phyloP scores from a whole-genome alignment of 1,140 invertebrate genomes.

The Elysia chlorotica region DNA sequence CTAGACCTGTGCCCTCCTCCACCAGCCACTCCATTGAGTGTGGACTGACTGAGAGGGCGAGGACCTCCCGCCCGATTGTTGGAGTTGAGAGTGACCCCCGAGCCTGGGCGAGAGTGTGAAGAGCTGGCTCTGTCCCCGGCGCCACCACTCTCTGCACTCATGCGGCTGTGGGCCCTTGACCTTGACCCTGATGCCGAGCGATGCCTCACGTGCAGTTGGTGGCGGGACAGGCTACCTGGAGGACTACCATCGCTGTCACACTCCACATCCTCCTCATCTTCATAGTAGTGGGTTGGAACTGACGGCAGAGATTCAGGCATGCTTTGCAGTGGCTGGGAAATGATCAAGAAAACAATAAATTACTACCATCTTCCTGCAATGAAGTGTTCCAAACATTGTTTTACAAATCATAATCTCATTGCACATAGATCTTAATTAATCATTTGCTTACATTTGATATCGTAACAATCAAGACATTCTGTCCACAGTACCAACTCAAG shows the following conservation, averaged over 20 bases:
- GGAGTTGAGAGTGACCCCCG: slow-evolving; percentile 18
- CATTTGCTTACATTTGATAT: too few species aligned
- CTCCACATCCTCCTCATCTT: slow-evolving; percentile 41
- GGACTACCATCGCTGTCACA: slow-evolving; percentile 36
- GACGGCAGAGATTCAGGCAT: slow-evolving; percentile 46
- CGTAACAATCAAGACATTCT: too few species aligned
- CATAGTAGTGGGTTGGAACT: too few species aligned
- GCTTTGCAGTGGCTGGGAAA: slow-evolving; percentile 45
- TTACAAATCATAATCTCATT: too few species aligned
- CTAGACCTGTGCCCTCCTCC: slow-evolving; percentile 28
- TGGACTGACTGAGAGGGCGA: slow-evolving; percentile 33
- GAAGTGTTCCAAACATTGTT: too few species aligned
- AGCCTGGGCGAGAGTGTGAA: slow-evolving; percentile 43
- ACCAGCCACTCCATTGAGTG: slow-evolving; percentile 7
- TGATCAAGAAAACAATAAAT: too few species aligned
- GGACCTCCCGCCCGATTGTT: not conserved
- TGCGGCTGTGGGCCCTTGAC: slow-evolving; percentile 20
- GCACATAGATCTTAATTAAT: too few species aligned
- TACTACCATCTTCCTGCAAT: too few species aligned
- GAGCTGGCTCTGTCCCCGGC: too few species aligned
- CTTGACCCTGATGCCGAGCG: slow-evolving; percentile 22
- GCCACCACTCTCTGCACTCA: not conserved
- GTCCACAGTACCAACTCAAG: too few species aligned
- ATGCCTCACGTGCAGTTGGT: too few species aligned
- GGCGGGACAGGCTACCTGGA: slow-evolving; percentile 17